Evolutionary conservation across 1,140 invertebrate genomes (phyloP).

Genomic region (Hetaerina americana): DNA sequence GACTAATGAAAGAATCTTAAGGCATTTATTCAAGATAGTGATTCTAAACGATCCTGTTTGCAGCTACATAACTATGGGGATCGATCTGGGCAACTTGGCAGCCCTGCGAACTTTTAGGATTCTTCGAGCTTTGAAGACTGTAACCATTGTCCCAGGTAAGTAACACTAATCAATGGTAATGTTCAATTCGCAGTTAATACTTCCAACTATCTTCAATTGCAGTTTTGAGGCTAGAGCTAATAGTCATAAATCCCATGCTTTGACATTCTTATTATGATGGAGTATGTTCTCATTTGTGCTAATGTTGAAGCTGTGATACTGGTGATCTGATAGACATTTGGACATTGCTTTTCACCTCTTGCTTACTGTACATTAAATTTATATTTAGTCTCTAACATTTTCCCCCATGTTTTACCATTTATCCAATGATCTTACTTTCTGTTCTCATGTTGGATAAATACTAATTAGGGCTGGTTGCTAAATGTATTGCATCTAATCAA

Average conservation of each 20-base stretch:
- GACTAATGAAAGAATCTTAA: neutral
- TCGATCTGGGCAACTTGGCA: slow-evolving; percentile 95
- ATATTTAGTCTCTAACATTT: no score
- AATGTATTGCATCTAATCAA: no score
- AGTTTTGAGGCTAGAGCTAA: neutral
- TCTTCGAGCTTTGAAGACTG: slow-evolving; percentile 95
- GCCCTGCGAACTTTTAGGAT: slow-evolving; percentile 97
- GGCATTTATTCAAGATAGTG: neutral
- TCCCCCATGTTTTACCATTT: no score
- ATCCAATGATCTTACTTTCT: no score
- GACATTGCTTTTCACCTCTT: no score
- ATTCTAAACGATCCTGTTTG: slow-evolving; percentile 27
- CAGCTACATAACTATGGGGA: slow-evolving; percentile 98
- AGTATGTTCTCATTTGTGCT: no score
- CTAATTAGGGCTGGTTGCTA: no score
- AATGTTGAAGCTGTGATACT: no score
- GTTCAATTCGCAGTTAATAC: slow-evolving; percentile 1
- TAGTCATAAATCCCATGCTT: neutral
- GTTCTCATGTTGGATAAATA: no score
- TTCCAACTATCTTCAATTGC: slow-evolving; percentile 1
- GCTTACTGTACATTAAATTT: no score
- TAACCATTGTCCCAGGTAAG: slow-evolving; percentile 97
- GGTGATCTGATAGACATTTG: no score
- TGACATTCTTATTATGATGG: no score
- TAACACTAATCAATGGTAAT: slow-evolving; percentile 13